A percentile compares a stretch with the other conserved stretches of the same genome.
These are phyloP conservation scores for Menidia menidia DNA, from an alignment of 2,797 vertebrate species.

Conservation along the genomic window DNA sequence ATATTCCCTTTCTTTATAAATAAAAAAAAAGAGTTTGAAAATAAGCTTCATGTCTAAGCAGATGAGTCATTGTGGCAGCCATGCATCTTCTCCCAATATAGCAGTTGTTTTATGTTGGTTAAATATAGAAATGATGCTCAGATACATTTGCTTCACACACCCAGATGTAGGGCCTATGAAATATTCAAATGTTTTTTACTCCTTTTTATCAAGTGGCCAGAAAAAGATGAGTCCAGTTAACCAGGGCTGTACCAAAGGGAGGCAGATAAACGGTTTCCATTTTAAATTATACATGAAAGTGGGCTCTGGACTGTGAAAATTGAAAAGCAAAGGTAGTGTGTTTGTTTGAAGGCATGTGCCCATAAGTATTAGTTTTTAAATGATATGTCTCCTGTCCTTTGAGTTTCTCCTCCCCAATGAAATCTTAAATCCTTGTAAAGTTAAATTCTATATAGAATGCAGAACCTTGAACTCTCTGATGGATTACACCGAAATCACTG, in stretches of 20 bases:
- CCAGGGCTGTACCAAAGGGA: constrained; percentile 60
- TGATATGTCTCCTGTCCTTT: constrained; percentile 11
- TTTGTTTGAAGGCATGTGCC: constrained; percentile 9
- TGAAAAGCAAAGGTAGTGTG: constrained; percentile 52
- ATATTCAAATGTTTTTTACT: constrained; percentile 78
- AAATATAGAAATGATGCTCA: constrained; percentile 60
- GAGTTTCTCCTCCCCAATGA: constrained; percentile 22
- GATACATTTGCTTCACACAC: constrained; percentile 64
- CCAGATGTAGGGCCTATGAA: constrained; percentile 70
- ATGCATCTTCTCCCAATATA: constrained; percentile 16
- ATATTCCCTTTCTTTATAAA: constrained; percentile 1
- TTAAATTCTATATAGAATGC: constrained; percentile 56
- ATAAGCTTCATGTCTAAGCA: not conserved
- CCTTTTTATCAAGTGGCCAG: constrained; percentile 71
- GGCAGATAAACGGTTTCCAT: constrained; percentile 67
- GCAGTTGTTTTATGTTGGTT: constrained; percentile 39
- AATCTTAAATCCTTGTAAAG: constrained; percentile 52
- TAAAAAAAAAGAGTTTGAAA: constrained; percentile 15
- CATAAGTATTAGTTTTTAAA: constrained; percentile 21
- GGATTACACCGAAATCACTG: constrained; percentile 72
- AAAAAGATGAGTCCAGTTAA: constrained; percentile 72
- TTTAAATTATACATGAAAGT: constrained; percentile 81
- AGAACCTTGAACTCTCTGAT: constrained; percentile 59
- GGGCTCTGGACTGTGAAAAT: constrained; percentile 49
- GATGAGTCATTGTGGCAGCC: constrained; percentile 18